phyloP scores from a whole-genome alignment of 2,797 vertebrate species.

The Spondyliosoma cantharus region DNA sequence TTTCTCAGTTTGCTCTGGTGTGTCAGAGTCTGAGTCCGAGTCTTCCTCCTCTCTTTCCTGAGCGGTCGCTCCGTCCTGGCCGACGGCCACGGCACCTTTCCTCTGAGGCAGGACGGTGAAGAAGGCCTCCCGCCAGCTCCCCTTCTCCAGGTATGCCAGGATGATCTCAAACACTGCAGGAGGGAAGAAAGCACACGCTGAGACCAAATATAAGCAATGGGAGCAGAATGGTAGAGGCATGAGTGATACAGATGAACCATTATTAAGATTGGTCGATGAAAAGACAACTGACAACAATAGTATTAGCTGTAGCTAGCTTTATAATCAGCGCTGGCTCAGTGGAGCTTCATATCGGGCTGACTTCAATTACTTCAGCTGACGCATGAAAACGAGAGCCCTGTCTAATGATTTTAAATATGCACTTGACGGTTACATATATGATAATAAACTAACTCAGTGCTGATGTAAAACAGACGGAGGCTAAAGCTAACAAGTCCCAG shows the following conservation, averaged over 20 bases:
- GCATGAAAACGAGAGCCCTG: no score
- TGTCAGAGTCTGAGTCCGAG: conserved; percentile 71
- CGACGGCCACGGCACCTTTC: conserved; percentile 91
- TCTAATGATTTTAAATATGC: no score
- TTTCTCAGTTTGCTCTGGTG: conserved; percentile 18
- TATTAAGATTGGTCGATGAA: not conserved
- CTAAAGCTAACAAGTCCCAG: no score
- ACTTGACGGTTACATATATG: no score
- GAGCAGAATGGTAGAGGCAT: not conserved
- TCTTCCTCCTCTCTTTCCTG: conserved; percentile 62
- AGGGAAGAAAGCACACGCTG: conserved; percentile 34
- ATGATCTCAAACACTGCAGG: conserved; percentile 97
- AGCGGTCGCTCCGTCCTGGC: conserved; percentile 50
- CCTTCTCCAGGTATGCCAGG: conserved; percentile 91
- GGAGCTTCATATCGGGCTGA: no score
- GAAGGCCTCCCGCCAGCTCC: conserved; percentile 96
- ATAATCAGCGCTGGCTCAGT: no score
- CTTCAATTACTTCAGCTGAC: no score
- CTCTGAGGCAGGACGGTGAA: conserved; percentile 93
- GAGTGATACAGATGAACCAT: not conserved
- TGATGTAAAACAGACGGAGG: no score
- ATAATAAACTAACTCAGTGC: no score
- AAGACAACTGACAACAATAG: no score
- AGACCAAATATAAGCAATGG: not conserved
- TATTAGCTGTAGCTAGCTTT: no score